These are phyloP conservation scores for Enteromius unitaeniatus DNA, from an alignment of 2,797 vertebrate species.

Conservation along the genomic window DNA sequence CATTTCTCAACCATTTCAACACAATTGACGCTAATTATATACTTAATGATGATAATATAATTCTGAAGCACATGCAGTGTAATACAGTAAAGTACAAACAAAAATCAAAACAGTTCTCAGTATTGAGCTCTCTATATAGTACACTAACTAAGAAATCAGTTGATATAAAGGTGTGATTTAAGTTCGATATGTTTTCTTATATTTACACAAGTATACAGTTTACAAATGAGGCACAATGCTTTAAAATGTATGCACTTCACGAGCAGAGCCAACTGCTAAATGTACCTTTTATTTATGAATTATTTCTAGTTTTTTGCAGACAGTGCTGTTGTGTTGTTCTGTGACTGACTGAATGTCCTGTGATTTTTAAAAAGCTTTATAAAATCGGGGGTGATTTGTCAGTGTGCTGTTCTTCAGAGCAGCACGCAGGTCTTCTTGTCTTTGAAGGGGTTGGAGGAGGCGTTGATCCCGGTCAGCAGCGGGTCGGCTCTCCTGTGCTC, in stretches of 20 bases:
- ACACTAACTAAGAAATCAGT: not conserved
- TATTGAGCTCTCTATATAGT: not conserved
- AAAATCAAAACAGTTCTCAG: not conserved
- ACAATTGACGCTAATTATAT: not conserved
- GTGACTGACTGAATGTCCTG: constrained; percentile 18
- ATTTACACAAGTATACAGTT: not conserved
- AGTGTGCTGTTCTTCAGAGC: constrained; percentile 65
- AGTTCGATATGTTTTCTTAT: not conserved
- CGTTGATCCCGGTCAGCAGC: constrained; percentile 81
- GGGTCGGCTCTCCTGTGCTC: constrained; percentile 82
- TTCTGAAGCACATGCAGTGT: not conserved
- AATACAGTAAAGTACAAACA: not conserved
- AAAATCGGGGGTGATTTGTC: not conserved
- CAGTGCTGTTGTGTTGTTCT: not conserved
- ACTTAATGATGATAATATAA: not conserved
- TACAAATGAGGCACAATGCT: not conserved
- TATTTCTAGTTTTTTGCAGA: not conserved
- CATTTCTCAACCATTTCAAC: not conserved
- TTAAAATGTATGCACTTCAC: not conserved
- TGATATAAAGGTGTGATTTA: not conserved
- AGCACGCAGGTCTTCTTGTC: constrained; percentile 84
- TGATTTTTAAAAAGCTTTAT: constrained; percentile 16
- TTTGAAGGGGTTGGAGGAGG: constrained; percentile 85
- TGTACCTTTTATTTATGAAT: not conserved
- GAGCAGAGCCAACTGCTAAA: not conserved